Percentiles rank a stretch among this genome's conserved stretches.
Evolutionary conservation across 2,888 invertebrate genomes (phyloP).

Genomic region (Leptinotarsa tumamoca): DNA sequence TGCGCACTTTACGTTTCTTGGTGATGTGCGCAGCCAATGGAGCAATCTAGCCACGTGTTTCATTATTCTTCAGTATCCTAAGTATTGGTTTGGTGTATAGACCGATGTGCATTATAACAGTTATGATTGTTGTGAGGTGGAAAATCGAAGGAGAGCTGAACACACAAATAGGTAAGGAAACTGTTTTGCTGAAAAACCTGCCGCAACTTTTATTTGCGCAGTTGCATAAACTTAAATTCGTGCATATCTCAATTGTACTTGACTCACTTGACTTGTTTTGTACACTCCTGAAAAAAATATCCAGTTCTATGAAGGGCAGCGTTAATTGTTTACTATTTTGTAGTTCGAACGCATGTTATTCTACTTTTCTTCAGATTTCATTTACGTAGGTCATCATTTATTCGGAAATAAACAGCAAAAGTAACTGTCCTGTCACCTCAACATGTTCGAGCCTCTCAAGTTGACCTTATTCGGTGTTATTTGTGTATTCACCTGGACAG

Average conservation of each 20-base stretch:
- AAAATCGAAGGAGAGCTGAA: background rate
- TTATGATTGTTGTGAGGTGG: background rate
- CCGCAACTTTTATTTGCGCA: background rate
- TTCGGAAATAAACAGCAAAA: too few relatives aligned
- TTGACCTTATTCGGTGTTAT: too few relatives aligned
- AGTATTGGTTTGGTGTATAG: background rate
- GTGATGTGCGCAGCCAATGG: background rate
- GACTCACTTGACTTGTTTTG: conserved; percentile 2
- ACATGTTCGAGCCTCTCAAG: too few relatives aligned
- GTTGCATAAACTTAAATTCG: background rate
- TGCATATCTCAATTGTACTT: background rate
- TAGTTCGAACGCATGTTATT: too few relatives aligned
- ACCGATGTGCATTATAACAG: background rate
- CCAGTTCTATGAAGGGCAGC: background rate
- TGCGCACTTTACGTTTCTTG: background rate
- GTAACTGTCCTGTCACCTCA: too few relatives aligned
- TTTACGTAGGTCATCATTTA: too few relatives aligned
- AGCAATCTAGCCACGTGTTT: background rate
- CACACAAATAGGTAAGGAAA: background rate
- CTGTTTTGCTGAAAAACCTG: background rate
- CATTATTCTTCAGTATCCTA: background rate
- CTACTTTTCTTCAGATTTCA: background rate
- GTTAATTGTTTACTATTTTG: too few relatives aligned
- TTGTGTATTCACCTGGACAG: too few relatives aligned
- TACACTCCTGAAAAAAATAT: background rate